Evolutionary conservation across 2,113 vertebrate genomes (phyloP).

Genomic region (Boleophthalmus pectinirostris): DNA sequence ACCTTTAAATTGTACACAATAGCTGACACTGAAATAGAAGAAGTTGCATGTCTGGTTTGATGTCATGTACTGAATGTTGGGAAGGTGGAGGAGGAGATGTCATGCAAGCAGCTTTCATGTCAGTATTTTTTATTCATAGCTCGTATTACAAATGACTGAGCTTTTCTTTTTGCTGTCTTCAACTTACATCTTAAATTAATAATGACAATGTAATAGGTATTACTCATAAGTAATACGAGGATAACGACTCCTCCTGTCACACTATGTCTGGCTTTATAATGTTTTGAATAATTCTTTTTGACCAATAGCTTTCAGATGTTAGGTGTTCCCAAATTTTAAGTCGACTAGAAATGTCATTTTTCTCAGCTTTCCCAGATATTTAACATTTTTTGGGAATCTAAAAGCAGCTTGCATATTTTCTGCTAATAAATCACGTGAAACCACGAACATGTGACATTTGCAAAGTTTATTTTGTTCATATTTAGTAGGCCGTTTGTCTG

Average conservation of each 20-base stretch:
- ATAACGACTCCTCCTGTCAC: not conserved
- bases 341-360: not conserved
- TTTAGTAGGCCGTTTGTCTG: not conserved
- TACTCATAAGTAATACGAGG: not conserved
- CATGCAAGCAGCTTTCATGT: not conserved
- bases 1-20: too few relatives aligned
- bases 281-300: not conserved
- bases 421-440: not conserved
- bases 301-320: conserved; percentile 1
- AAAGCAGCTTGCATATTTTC: not conserved
- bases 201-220: not conserved
- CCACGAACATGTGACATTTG: not conserved
- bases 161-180: not conserved
- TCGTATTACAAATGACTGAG: not conserved
- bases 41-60: too few relatives aligned
- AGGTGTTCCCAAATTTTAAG: not conserved
- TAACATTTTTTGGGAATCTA: not conserved
- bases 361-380: not conserved
- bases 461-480: not conserved
- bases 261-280: not conserved
- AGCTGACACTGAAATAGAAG: too few relatives aligned
- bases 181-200: conserved; percentile 2
- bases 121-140: not conserved
- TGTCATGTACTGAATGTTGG: too few relatives aligned
- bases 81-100: not conserved